Evolutionary conservation across 2,797 vertebrate species (phyloP), one percentile per base, ranked within the genome.

Genomic region (Sebastolobus alascanus): DNA sequence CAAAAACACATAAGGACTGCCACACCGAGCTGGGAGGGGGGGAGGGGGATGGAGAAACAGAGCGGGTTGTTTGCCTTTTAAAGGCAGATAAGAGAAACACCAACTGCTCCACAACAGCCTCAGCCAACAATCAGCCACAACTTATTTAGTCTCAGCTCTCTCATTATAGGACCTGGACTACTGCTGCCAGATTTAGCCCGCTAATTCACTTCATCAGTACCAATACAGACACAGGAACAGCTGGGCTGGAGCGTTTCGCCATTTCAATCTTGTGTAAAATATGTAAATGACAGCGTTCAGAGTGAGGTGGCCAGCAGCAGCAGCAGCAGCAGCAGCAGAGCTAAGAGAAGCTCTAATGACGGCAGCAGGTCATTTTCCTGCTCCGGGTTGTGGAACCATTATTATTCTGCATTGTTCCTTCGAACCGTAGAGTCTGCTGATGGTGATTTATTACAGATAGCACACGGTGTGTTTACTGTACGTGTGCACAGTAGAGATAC

Each of bases 61-160:
- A 80, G 68, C 10, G 79, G 69, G 70, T 63, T 88, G 77, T 92
- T 93, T 91, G 75, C 80, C 84, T 87, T 92, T 90, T 87, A 88
- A 89, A 89, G 67, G 79, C 78, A 81, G 87, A 89, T 87, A 88
- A 86, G 72, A 89, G 80, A 87, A 84, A 87, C 78, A 31, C 84
- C 91, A 94, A 91, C 89, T 93, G 90, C 77, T 92, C 83, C 31
- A 25, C 65, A 75, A 65, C 73, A 84, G 75, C 77, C 68, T 54
- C 64, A 13, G 92, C 92, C 91, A 93, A 84, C 85, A 82, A 87
- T 83, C 89, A 94, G 87, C 90, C 89, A 89, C 84, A 84, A 85
- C 68, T 74, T 85, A 93, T 94, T 92, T 79, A 68, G 80, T 46
- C 84, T 83, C 80, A 68, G 83, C 87, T 90, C 70, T 55, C 79